Evolutionary conservation across 2,888 invertebrate species (phyloP), one percentile per base, ranked within the genome.

Genomic region (Aricia artaxerxes): DNA sequence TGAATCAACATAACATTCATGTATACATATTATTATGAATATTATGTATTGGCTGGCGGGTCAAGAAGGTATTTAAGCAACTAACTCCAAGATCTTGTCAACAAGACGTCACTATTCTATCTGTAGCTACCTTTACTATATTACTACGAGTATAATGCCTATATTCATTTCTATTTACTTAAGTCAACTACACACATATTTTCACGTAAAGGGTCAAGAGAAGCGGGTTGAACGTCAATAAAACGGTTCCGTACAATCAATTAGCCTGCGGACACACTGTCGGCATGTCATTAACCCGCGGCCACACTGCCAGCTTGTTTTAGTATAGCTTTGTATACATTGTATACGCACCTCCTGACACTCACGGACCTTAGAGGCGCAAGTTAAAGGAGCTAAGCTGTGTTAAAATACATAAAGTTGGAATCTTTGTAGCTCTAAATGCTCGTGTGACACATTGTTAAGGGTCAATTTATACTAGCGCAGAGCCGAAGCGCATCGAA

Each of bases 291-390:
- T 69, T 69, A 69, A 13, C 69, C 69, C 24, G 69, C 69, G 35
- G 69, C 31, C 35, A 69, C 69, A 35, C 38, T 69, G 69, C 69
- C 11, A 38, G 35, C 69, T 35, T 69, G 64, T 64, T 57, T 16
- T 49, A 49, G 57, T 57, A 4, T 16, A 57, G 57, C 16, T 11
- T 11, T 78, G 79, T 83, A 81, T 81, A 85, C 84, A 88, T 86
- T 89, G 88, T 83, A 86, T 86, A 82, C 81, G 83, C 81, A 80
- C 77, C 82, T 82, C 80, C 85, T 84, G 87, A 86, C 86, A 86
- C 86, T 83, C 84, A 79, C 79, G 81, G 80, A 80, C 78, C 78
- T 80, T 49, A 81, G 73, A 82, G 85, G 84, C 80, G 44, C 79
- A 86, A 84, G 81, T 69, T 5, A 76, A 7, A 57, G 3, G 57